phyloP scores from a whole-genome alignment of 2,113 vertebrate species.

The Spizaetus ornatus region DNA sequence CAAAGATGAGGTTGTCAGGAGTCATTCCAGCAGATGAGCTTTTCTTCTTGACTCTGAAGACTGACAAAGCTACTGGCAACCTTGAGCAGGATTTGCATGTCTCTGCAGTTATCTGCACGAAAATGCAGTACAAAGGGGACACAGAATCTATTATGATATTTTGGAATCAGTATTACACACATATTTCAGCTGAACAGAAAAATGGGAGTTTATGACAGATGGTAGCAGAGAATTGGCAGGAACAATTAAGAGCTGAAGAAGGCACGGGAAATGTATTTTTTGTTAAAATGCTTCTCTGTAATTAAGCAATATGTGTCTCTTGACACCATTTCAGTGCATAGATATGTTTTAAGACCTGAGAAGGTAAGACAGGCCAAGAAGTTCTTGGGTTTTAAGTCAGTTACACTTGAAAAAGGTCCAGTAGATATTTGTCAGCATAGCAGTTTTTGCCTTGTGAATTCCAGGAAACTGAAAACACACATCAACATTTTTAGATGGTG shows the following conservation, averaged over 20 bases:
- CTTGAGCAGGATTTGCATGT: neutral
- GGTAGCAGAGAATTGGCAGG: slow-evolving; percentile 47
- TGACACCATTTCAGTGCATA: neutral
- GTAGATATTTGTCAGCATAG: neutral
- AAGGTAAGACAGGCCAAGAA: slow-evolving; percentile 5
- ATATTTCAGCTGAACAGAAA: slow-evolving; percentile 46
- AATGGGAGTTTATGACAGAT: slow-evolving; percentile 52
- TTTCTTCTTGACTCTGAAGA: slow-evolving; percentile 9
- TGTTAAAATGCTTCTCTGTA: slow-evolving; percentile 16
- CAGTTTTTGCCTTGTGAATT: neutral
- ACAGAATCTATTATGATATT: slow-evolving; percentile 40
- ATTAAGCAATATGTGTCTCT: slow-evolving; percentile 35
- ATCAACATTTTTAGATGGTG: neutral
- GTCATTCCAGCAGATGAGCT: slow-evolving; percentile 12
- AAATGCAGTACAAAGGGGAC: slow-evolving; percentile 38
- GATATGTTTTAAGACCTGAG: slow-evolving; percentile 22
- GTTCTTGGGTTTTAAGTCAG: neutral
- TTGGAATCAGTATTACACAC: slow-evolving; percentile 25
- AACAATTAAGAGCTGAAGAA: slow-evolving; percentile 40
- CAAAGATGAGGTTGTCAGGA: slow-evolving; percentile 3
- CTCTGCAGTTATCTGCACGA: neutral
- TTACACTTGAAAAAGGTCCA: neutral
- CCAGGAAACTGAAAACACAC: neutral
- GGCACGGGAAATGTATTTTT: slow-evolving; percentile 25
- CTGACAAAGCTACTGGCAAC: slow-evolving; percentile 42